These are phyloP conservation scores for Drosophila watanabei DNA, from an alignment of 1,140 invertebrate species.

Conservation along the genomic window DNA sequence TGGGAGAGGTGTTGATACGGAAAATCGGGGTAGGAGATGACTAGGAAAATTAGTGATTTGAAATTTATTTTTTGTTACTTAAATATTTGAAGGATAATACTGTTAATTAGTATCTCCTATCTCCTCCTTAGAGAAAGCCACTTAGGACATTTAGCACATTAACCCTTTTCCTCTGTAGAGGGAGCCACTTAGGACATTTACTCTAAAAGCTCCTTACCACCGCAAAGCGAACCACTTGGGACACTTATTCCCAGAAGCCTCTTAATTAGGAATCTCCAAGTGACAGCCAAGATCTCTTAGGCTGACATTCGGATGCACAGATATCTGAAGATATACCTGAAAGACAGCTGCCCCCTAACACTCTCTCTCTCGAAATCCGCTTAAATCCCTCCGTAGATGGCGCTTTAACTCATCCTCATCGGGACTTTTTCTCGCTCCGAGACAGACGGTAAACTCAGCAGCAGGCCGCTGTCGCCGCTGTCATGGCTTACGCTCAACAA, in stretches of 20 bases:
- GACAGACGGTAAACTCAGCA: conserved; percentile 36
- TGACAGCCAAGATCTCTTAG: conserved; percentile 16
- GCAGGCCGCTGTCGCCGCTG: conserved; percentile 55
- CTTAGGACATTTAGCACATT: no score
- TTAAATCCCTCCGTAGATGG: conserved; percentile 29
- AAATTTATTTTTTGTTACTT: background rate
- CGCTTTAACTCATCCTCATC: conserved; percentile 9
- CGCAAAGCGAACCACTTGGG: conserved; percentile 12
- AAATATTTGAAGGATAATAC: no score
- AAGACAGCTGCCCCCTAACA: conserved; percentile 38
- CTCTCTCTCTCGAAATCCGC: conserved; percentile 30
- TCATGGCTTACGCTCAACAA: conserved; percentile 62
- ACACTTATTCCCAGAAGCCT: background rate
- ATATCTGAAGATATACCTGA: conserved; percentile 1
- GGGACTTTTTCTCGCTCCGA: background rate
- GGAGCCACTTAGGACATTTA: background rate
- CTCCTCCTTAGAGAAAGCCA: no score
- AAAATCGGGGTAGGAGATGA: background rate
- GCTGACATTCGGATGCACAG: conserved; percentile 12
- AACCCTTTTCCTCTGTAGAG: background rate
- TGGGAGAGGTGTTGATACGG: conserved; percentile 3
- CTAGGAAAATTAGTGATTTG: background rate
- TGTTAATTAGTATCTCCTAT: no score
- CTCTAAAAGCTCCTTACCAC: background rate
- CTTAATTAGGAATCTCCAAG: background rate